Evolutionary conservation across 2,888 invertebrate species (phyloP), one percentile per base, ranked within the genome.

Genomic region (Electrophaes corylata): DNA sequence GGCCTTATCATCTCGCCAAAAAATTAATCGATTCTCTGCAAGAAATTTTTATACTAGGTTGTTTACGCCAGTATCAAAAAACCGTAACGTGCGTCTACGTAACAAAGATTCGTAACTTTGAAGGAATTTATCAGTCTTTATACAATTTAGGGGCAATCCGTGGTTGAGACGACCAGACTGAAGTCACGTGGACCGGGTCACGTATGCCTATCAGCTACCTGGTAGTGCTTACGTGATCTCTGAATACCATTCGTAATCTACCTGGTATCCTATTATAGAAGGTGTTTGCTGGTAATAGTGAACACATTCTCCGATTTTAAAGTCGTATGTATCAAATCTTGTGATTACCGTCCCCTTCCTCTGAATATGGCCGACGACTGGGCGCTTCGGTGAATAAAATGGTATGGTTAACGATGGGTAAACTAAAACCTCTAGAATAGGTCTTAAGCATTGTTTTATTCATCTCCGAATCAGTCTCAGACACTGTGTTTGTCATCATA

Each of bases 171-270:
- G 3, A 23, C 23, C 23, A 23, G 23, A 23, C 23, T n/a, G n/a
- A 23, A 18, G 12, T 46, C 46, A 46, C 46, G 46, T 46, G 46
- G 33, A 19, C 33, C 20, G 46, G 20, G 46, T 46, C 46, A 46
- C 46, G 45, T 45, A 45, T 19, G 33, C 33, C 26, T 29, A 29
- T 29, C 6, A 10, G 10, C 26, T 29, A 23, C 23, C 26, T 29
- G 10, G 33, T 33, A 19, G 23, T 43, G 26, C 43, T 12, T 26
- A 14, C 43, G 23, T 43, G 26, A 29, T 29, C 2, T 29, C 26
- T 12, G 33, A 12, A 33, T 12, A 33, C 12, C 4, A 33, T 33
- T n/a, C n/a, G n/a, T 12, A 12, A 12, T 12, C 12, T 29, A 29
- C 26, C 4, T 10, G 26, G 10, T 10, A 1, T 2, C 26, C 26